These are phyloP conservation scores for Drosophila sp. DNA, from an alignment of 1,140 invertebrate species.

Conservation along the genomic window DNA sequence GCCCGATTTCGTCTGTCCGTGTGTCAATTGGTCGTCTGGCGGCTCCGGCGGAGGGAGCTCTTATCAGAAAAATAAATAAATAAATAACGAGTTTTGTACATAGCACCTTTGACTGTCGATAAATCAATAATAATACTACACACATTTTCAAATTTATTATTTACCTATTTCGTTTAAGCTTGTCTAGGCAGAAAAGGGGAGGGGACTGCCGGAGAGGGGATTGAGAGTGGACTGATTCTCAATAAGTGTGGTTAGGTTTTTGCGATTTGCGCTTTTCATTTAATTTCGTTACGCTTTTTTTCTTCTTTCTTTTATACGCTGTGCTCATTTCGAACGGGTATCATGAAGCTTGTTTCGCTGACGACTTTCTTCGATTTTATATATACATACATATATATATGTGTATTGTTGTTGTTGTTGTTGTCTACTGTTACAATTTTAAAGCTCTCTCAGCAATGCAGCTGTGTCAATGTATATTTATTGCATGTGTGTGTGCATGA, in stretches of 20 bases:
- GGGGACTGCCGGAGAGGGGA: background rate
- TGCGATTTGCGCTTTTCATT: constrained; percentile 75
- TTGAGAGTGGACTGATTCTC: constrained; percentile 27
- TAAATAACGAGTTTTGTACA: constrained; percentile 67
- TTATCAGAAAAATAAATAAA: constrained; percentile 81
- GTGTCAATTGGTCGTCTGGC: constrained; percentile 21
- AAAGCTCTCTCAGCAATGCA: constrained; percentile 68
- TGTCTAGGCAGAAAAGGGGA: constrained; percentile 5
- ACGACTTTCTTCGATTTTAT: constrained; percentile 80
- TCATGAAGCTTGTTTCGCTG: constrained; percentile 68
- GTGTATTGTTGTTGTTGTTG: constrained; percentile 40
- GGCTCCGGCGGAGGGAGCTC: constrained; percentile 20
- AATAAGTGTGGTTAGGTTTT: constrained; percentile 75
- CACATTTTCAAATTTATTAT: constrained; percentile 67
- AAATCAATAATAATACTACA: constrained; percentile 75
- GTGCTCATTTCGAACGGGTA: constrained; percentile 70
- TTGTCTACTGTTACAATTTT: constrained; percentile 76
- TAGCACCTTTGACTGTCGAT: constrained; percentile 67
- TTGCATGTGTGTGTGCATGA: constrained; percentile 49
- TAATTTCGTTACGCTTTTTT: constrained; percentile 70
- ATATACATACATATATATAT: constrained; percentile 33
- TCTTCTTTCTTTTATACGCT: constrained; percentile 53
- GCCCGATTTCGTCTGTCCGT: background rate
- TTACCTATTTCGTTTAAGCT: constrained; percentile 54
- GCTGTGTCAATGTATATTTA: constrained; percentile 43